These are phyloP conservation scores for Scylla paramamosain DNA, from an alignment of 1,140 invertebrate species.

Conservation along the genomic window DNA sequence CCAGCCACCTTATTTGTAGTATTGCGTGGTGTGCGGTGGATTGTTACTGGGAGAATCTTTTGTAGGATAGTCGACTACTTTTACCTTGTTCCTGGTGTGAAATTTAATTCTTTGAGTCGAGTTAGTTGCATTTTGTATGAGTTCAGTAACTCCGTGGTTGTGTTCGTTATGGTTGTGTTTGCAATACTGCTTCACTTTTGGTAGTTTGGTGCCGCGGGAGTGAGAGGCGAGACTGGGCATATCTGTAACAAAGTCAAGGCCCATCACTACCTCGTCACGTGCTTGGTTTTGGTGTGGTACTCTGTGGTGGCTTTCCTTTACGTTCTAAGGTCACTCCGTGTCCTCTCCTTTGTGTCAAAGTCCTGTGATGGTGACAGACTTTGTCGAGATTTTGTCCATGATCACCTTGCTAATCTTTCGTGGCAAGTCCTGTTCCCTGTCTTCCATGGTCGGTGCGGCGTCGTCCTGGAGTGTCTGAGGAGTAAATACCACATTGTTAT, in stretches of 20 bases:
- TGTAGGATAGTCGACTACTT: too few relatives aligned
- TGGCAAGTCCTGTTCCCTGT: not conserved
- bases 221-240: not conserved
- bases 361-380: not conserved
- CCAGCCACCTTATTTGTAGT: not conserved
- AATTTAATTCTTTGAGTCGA: not conserved
- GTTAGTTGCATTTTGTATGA: not conserved
- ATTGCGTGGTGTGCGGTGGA: not conserved
- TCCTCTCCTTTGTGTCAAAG: not conserved
- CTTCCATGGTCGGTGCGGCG: not conserved
- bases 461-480: not conserved
- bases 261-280: not conserved
- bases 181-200: not conserved
- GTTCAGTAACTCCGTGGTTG: not conserved
- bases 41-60: too few relatives aligned
- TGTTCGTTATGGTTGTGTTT: not conserved
- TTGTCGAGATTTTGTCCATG: conserved; percentile 1
- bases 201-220: not conserved
- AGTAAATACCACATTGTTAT: conserved; percentile 7
- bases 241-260: not conserved
- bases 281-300: not conserved
- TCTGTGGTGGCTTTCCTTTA: not conserved
- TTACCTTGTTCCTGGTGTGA: too few relatives aligned
- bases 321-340: not conserved
- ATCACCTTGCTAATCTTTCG: not conserved